Evolutionary conservation across 2,888 invertebrate genomes (phyloP).

Genomic region (Cephus spinipes): DNA sequence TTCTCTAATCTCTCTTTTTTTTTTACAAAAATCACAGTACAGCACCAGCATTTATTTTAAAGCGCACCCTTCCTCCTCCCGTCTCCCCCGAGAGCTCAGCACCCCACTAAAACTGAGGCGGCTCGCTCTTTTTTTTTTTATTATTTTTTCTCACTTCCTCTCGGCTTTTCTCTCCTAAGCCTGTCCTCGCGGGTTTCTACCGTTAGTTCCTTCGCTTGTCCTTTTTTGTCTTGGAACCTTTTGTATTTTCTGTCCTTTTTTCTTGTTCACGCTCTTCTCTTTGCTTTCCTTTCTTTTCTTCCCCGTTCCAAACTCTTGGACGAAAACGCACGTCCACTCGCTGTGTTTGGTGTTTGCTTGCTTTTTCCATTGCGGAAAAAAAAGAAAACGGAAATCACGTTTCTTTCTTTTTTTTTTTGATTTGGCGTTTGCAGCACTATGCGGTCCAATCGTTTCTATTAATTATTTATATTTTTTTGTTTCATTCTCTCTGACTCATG

Average conservation of each 20-base stretch:
- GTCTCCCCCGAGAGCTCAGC: constrained; percentile 17
- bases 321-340: not conserved
- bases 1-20: constrained; percentile 30
- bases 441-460: constrained; percentile 37
- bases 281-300: not conserved
- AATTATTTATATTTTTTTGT: not conserved
- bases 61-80: constrained; percentile 51
- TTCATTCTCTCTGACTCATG: constrained; percentile 9
- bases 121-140: constrained; percentile 17
- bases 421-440: constrained; percentile 55
- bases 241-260: not conserved
- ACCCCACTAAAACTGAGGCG: constrained; percentile 57
- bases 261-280: not conserved
- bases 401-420: constrained; percentile 40
- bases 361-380: constrained; percentile 2
- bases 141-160: not conserved
- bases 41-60: constrained; percentile 59
- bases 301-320: not conserved
- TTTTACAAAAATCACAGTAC: constrained; percentile 63
- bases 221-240: not conserved
- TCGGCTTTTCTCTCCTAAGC: not conserved
- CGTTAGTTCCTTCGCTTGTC: not conserved
- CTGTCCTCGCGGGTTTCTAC: not conserved
- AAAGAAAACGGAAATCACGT: constrained; percentile 21
- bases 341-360: not conserved